Base-by-base conservation (phyloP, 2,888 invertebrate species). In the Amorpha juglandis region DNA sequence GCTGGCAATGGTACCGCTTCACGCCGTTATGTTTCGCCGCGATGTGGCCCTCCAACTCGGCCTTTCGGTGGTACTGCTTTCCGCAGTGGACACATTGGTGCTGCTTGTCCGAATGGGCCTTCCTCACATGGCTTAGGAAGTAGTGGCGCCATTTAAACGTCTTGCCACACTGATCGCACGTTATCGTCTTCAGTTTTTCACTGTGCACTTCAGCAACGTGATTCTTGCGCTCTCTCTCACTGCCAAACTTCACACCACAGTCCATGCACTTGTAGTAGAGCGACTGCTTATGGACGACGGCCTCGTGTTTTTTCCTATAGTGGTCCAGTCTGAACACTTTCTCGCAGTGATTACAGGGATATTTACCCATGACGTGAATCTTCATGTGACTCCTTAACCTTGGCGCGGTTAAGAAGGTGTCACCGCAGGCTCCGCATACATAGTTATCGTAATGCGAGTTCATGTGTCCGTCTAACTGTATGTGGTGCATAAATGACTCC, bases 111-210 rank as follows among this genome's bases (percentile, higher is more conserved):
- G 81, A 76, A 33, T 94, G 94, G 0, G 70, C 73, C 11, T 87
- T 83, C 2, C 82, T 75, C 76, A 92, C 79, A 68, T 94, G 94
- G 0, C 79, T 77, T 7, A 84, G 69, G 1, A 90, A 93, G 51
- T 91, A 88, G 0, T 88, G 86, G 0, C 84, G 81, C 84, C 91
- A 93, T 0, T 87, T 86, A 62, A 92, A 94, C 0, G 71, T 71
- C 1, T 87, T 87, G 0, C 88, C 89, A 47, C 94, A 94, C 0
- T 84, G 50, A 7, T 89, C 88, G 35, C 94, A 94, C 0, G 78
- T 81, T 0, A 75, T 74, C 0, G 65, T 53, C 42, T 81, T 82
- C 0, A 86, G 68, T 48, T 79, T 80, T 0, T 88, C 88, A 0
- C 71, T 71, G 21, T 92, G 92, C 0, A 63, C 12, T 0, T 81